Evolutionary conservation across 2,797 vertebrate genomes (phyloP), one percentile per base, ranked within the genome.

Genomic region (Mus caroli): DNA sequence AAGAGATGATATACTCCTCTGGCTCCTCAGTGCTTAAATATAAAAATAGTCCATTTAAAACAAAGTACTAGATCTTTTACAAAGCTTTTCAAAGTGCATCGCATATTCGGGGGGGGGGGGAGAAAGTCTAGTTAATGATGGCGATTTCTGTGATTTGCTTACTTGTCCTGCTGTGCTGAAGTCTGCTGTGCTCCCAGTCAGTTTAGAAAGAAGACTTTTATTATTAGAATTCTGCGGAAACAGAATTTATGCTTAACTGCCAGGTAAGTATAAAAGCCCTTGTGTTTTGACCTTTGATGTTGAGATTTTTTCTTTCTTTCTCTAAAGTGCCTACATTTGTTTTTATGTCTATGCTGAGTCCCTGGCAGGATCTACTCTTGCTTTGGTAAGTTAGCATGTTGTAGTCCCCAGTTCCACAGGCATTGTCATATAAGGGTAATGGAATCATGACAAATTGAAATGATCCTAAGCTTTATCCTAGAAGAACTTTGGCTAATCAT

Each of bases 141-240:
- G 46, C 89, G 50, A 26, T 79, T 90, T 93, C 94, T 91, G 52
- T 93, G 50, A 88, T 80, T 95, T 96, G 73, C 26, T 94, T 96
- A 56, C 95, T 95, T 92, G 92, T 94, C 69, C 64, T 84, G 50
- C 58, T 60, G 31, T 94, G 43, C 56, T 31, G 88, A 92, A 94
- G 86, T 71, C n/a, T 82, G 50, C 31, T 43, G 28, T 88, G 34
- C 19, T 60, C 56, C 56, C 79, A 85, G 89, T 79, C 24, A 34
- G 58, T 93, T 96, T 24, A 94, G 75, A 96, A 97, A 77, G 56
- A 62, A 92, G 85, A 83, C n/a, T 24, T 93, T 67, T 96, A 76
- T 97, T 96, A 87, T 84, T 94, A 52, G 52, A 92, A 91, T 96
- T 97, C 82, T 69, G 26, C 31, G 79, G 58, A 87, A 94, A 91